Percentiles rank a stretch among this genome's conserved stretches.
Evolutionary conservation across 53 echinoderm and acorn worm genomes (phyloP).

Genomic region (Apostichopus leukothele): DNA sequence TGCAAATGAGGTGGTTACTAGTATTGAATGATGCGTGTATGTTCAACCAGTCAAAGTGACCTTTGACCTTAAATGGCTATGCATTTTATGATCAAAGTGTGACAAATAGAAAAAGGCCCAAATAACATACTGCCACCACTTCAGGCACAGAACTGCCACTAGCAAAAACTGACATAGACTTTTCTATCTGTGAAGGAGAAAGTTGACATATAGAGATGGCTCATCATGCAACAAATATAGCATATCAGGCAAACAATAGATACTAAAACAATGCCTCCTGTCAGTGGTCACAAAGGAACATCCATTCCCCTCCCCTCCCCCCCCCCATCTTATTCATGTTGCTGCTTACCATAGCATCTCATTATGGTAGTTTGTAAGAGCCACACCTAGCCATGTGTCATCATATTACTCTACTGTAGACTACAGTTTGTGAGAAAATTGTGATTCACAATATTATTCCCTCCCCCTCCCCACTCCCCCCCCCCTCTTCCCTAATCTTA

Average conservation of each 20-base stretch:
- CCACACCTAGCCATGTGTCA: too few species aligned
- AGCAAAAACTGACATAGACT: constrained; percentile 25
- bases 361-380: too few species aligned
- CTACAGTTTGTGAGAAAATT: too few species aligned
- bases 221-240: background rate
- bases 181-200: constrained; percentile 38
- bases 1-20: too few species aligned
- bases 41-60: background rate
- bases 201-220: constrained; percentile 6
- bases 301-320: background rate
- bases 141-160: background rate
- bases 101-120: constrained; percentile 27
- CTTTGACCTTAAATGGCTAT: background rate
- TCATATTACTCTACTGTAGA: too few species aligned
- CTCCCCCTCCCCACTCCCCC: too few species aligned
- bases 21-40: too few species aligned
- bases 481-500: too few species aligned
- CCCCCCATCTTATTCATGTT: too few species aligned
- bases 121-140: constrained; percentile 43
- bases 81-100: background rate
- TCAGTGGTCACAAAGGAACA: background rate
- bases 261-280: background rate
- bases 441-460: too few species aligned
- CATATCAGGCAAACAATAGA: background rate
- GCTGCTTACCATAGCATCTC: too few species aligned